A percentile compares a stretch with the other conserved stretches of the same genome.
Conservation (phyloP, 2,113 vertebrate species). For the Plotosus lineatus region DNA sequence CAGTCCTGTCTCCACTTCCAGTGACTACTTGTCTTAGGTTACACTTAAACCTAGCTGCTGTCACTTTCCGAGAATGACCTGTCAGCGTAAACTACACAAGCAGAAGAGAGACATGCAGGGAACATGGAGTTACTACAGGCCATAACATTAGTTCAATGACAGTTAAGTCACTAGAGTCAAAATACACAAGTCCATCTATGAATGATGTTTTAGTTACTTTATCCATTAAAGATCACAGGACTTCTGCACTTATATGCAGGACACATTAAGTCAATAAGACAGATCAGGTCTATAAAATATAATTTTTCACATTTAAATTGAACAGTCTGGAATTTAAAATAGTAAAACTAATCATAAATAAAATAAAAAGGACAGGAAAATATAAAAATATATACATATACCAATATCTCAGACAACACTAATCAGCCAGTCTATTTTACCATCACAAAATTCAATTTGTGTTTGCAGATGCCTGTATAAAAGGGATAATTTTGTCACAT, state of each 20-base stretch:
- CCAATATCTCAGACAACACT: not conserved
- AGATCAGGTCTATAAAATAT: not conserved
- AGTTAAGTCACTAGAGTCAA: not conserved
- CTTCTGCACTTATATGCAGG: not conserved
- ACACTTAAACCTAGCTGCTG: slow-evolving; percentile 80
- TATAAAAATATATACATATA: not conserved
- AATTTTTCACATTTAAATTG: not conserved
- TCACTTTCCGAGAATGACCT: slow-evolving; percentile 86
- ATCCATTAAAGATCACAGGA: not conserved
- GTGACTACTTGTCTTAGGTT: slow-evolving; percentile 78
- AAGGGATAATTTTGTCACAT: slow-evolving; percentile 24
- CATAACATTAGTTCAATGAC: not conserved
- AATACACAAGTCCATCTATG: not conserved
- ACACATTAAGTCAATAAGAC: slow-evolving; percentile 2
- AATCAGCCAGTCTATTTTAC: not conserved
- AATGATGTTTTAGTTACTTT: not conserved
- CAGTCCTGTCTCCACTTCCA: slow-evolving; percentile 80
- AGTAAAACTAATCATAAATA: not conserved
- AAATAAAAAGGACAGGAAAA: too few species aligned
- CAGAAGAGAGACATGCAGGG: slow-evolving; percentile 10
- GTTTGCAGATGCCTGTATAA: not conserved
- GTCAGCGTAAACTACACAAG: slow-evolving; percentile 80
- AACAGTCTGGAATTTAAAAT: not conserved
- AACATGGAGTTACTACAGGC: not conserved
- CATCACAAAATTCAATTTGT: not conserved